A percentile compares a stretch with the other conserved stretches of the same genome.
Conservation (phyloP, 1,140 invertebrate species). For the Neocloeon triangulifer region DNA sequence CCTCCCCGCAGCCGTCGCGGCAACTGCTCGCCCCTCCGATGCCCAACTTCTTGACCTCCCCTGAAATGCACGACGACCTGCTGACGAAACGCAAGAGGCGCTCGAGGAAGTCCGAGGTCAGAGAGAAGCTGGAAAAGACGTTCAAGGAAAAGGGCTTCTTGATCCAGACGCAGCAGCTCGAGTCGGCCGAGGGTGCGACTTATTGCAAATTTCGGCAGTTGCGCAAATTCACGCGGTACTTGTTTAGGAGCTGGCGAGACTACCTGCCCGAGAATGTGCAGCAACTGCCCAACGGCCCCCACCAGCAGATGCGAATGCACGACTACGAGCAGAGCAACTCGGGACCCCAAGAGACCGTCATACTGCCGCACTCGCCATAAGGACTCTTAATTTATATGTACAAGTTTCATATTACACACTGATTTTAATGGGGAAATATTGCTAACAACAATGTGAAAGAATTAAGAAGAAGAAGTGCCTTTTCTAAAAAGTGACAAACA, state of each 20-base stretch:
- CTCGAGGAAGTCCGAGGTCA: constrained; percentile 55
- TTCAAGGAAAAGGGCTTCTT: constrained; percentile 82
- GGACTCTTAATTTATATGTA: no score
- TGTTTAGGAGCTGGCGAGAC: constrained; percentile 82
- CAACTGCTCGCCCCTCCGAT: neutral
- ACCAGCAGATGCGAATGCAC: no score
- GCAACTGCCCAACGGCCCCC: constrained; percentile 19
- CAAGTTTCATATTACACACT: no score
- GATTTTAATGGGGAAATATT: no score
- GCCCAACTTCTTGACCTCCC: neutral
- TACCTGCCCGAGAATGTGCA: constrained; percentile 60
- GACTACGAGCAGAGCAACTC: no score
- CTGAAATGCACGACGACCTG: constrained; percentile 1
- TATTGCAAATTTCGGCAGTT: constrained; percentile 84
- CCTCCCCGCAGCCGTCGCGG: neutral
- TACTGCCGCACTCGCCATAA: no score
- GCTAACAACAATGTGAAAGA: no score
- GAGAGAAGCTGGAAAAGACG: constrained; percentile 73
- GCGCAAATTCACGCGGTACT: constrained; percentile 73
- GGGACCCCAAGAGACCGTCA: no score
- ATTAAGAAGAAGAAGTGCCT: no score
- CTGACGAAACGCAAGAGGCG: constrained; percentile 37
- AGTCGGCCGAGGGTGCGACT: constrained; percentile 74
- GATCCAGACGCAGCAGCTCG: constrained; percentile 77
- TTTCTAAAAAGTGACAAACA: no score